phyloP scores from a whole-genome alignment of 2,888 invertebrate genomes.

The Stegana nigrithorax region DNA sequence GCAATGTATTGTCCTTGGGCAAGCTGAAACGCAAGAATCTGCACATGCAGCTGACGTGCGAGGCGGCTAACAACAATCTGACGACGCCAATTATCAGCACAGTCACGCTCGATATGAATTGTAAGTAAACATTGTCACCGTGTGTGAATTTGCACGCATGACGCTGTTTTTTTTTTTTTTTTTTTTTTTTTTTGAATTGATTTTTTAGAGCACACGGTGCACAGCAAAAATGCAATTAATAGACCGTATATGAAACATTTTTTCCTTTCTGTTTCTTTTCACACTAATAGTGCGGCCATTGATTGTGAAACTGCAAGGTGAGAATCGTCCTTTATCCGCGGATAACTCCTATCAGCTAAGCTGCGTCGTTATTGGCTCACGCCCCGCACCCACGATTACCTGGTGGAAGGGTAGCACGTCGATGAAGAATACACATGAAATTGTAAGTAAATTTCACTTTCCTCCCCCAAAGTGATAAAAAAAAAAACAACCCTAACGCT shows the following conservation, averaged over 20 bases:
- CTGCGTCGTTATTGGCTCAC: constrained; percentile 80
- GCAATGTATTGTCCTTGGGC: constrained; percentile 74
- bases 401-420: constrained; percentile 82
- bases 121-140: constrained; percentile 74
- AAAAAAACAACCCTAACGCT: background rate
- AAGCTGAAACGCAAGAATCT: constrained; percentile 76
- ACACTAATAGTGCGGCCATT: constrained; percentile 77
- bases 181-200: too few relatives aligned
- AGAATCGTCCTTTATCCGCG: constrained; percentile 79
- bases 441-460: constrained; percentile 70
- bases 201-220: too few relatives aligned
- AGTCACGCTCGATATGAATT: constrained; percentile 76
- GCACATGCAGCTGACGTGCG: constrained; percentile 75
- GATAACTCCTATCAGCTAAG: constrained; percentile 78
- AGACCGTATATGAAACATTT: constrained; percentile 3
- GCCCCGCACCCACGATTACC: constrained; percentile 80
- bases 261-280: background rate
- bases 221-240: too few relatives aligned
- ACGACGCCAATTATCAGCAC: constrained; percentile 76
- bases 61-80: constrained; percentile 78
- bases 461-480: background rate
- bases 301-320: constrained; percentile 76
- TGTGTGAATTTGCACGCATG: too few relatives aligned
- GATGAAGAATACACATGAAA: constrained; percentile 76
- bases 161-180: too few relatives aligned